A percentile compares a stretch with the other conserved stretches of the same genome.
These are phyloP conservation scores for Karalla daura DNA, from an alignment of 2,797 vertebrate genomes.

Conservation along the genomic window DNA sequence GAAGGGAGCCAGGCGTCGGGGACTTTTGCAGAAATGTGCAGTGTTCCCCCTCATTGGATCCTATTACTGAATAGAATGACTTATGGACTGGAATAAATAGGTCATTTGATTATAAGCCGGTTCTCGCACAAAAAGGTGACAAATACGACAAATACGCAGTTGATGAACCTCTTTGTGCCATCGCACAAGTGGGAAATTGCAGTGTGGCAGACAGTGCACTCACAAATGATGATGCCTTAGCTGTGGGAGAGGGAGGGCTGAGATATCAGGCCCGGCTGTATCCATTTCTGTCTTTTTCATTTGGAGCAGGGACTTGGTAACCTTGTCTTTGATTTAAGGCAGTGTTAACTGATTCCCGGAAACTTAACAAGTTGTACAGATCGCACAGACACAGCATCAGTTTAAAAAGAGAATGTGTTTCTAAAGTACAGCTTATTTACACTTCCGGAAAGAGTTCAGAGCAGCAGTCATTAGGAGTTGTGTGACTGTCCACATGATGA, in stretches of 20 bases:
- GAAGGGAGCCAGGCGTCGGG: constrained; percentile 1
- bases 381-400: not conserved
- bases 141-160: constrained; percentile 48
- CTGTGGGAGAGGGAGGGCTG: constrained; percentile 34
- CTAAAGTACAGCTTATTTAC: not conserved
- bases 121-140: constrained; percentile 55
- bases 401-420: not conserved
- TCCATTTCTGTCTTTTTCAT: not conserved
- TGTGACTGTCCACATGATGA: not conserved
- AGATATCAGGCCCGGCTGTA: constrained; percentile 3
- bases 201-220: constrained; percentile 15
- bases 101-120: constrained; percentile 60
- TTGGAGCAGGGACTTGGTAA: not conserved
- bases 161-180: constrained; percentile 47
- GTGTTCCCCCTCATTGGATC: constrained; percentile 46
- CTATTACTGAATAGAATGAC: constrained; percentile 60
- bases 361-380: not conserved
- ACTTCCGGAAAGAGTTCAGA: not conserved
- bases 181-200: constrained; percentile 46
- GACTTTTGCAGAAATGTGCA: constrained; percentile 52
- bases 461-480: not conserved
- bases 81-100: constrained; percentile 67
- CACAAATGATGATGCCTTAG: constrained; percentile 35
- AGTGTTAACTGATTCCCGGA: not conserved
- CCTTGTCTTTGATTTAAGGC: constrained; percentile 11